Conservation (phyloP, 1,140 invertebrate genomes). For the Euura saliciscinereae region DNA sequence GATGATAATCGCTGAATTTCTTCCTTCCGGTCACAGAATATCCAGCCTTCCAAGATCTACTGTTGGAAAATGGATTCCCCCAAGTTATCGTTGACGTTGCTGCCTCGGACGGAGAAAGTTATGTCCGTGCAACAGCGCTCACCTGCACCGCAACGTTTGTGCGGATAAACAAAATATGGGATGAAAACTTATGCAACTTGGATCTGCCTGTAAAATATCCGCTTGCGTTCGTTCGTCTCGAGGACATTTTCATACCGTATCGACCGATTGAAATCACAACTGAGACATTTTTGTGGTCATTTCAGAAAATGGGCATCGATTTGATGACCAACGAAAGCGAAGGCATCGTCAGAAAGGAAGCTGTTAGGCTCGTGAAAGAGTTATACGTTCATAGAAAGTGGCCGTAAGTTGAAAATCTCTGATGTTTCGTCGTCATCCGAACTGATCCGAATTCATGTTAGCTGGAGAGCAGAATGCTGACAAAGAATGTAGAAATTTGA, state of each 20-base stretch:
- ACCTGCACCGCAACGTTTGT: conserved; percentile 71
- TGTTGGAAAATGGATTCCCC: conserved; percentile 70
- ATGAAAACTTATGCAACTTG: conserved; percentile 63
- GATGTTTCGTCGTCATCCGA: background rate
- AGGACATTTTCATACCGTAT: no score
- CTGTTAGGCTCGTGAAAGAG: conserved; percentile 67
- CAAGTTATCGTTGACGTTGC: conserved; percentile 68
- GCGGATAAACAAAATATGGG: conserved; percentile 70
- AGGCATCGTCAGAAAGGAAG: conserved; percentile 75
- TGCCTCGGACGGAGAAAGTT: conserved; percentile 71
- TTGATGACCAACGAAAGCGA: conserved; percentile 73
- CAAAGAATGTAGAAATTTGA: no score
- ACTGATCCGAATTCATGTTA: background rate
- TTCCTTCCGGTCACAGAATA: conserved; percentile 66
- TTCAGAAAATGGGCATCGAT: conserved; percentile 67
- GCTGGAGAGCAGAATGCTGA: no score
- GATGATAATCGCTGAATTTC: background rate
- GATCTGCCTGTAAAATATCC: conserved; percentile 65
- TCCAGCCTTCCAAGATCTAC: conserved; percentile 75
- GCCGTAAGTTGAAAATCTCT: conserved; percentile 43
- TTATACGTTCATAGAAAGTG: conserved; percentile 71
- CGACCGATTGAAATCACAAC: no score
- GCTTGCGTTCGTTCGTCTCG: no score
- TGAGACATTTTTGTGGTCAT: background rate
- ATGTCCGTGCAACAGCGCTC: conserved; percentile 75